A percentile compares a stretch with the other conserved stretches of the same genome.
These are phyloP conservation scores for Tachina grossa DNA, from an alignment of 2,888 invertebrate genomes.

Conservation along the genomic window DNA sequence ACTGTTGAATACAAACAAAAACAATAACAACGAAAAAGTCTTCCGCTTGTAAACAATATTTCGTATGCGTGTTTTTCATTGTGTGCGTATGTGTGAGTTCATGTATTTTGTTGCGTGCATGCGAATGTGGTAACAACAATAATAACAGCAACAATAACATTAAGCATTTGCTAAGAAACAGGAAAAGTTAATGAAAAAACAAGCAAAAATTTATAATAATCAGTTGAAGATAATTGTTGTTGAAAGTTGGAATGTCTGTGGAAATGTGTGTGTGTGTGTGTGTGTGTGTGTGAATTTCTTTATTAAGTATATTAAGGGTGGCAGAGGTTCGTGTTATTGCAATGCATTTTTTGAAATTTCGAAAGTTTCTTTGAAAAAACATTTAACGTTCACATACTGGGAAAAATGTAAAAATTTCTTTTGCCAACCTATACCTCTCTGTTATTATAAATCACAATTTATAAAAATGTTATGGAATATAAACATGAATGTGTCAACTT, in stretches of 20 bases:
- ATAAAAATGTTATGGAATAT: too few species aligned
- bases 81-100: conserved; percentile 44
- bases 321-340: not conserved
- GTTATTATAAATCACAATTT: too few species aligned
- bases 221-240: conserved; percentile 38
- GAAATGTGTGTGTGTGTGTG: not conserved
- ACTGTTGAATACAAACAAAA: conserved; percentile 40
- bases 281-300: not conserved
- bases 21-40: conserved; percentile 49
- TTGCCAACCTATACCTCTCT: too few species aligned
- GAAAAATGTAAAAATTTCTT: too few species aligned
- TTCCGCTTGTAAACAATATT: conserved; percentile 71
- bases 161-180: conserved; percentile 29
- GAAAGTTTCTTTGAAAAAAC: too few species aligned
- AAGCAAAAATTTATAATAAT: conserved; percentile 31
- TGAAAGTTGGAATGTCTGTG: not conserved
- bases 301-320: not conserved
- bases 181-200: conserved; percentile 65
- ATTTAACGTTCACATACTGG: too few species aligned
- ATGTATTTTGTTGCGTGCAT: not conserved
- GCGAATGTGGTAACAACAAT: not conserved
- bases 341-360: not conserved
- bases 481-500: too few species aligned
- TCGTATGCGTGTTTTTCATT: conserved; percentile 46
- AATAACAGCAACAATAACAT: not conserved